Evolutionary conservation across 2,113 vertebrate species (phyloP), one percentile per base, ranked within the genome.

Genomic region (Laterallus jamaicensis): DNA sequence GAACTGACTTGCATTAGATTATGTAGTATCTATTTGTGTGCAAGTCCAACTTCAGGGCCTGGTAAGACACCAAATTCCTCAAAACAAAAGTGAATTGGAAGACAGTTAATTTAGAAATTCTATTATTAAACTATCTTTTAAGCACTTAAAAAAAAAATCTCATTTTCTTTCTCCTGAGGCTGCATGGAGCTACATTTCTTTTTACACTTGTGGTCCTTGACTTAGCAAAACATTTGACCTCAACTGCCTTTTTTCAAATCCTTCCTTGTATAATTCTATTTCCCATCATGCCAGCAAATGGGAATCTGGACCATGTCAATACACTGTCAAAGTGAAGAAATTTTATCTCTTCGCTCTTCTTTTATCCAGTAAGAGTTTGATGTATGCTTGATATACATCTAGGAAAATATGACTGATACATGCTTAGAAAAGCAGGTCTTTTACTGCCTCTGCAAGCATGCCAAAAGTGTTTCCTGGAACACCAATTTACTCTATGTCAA

Each of bases 101-200:
- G 11, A 69, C 3, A 58, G 5, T 63, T 39, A 4, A 17, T 32
- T 26, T 35, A 73, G 29, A 26, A 31, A 22, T 12, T 84, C 22
- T 49, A 68, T 69, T 83, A 44, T 56, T 84, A 78, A 80, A 66
- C 4, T 35, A 54, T 54, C 29, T 75, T 77, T 55, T 11, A 59
- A 64, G 35, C 26, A 37, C 0, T 0, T 1, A 3, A 7, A 13
- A 40, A 40, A 39, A 40, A 42, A 42, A 14, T 62, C 37, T 79
- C 5, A 15, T 76, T 82, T 19, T 82, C 25, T 83, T 90, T 93
- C 32, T 85, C 11, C 86, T 73, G 54, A 29, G 40, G 13, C 44
- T 85, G 8, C 39, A 66, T 39, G 32, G 25, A 80, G 28, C 5
- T 81, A 32, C 42, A 49, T 70, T 44, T 81, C 50, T 82, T 94